phyloP scores from a whole-genome alignment of 2,113 vertebrate genomes.

The Daboia siamensis region DNA sequence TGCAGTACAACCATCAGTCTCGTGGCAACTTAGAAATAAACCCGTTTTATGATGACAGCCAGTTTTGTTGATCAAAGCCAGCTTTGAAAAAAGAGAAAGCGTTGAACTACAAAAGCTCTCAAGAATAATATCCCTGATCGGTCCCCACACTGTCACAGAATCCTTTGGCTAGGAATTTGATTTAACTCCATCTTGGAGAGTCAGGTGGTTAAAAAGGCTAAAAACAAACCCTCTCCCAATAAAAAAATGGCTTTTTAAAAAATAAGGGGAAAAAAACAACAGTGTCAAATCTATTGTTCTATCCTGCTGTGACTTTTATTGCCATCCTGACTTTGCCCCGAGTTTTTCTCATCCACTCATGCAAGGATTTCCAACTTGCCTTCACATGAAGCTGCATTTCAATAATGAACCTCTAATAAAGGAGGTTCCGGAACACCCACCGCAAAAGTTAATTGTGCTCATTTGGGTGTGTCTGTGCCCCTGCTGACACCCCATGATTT shows the following conservation, averaged over 20 bases:
- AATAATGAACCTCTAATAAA: neutral
- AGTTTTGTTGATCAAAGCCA: neutral
- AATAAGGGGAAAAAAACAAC: neutral
- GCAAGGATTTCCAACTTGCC: neutral
- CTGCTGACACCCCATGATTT: neutral
- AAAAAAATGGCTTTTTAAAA: neutral
- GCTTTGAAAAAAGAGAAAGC: neutral
- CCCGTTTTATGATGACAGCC: neutral
- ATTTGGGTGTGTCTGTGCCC: neutral
- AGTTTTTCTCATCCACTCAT: neutral
- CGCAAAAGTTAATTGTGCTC: neutral
- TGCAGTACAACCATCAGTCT: neutral
- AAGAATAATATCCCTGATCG: neutral
- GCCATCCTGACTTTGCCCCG: accelerated
- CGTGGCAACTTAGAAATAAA: neutral
- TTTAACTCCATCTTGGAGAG: neutral
- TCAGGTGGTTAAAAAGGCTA: neutral
- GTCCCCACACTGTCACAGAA: neutral
- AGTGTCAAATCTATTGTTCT: neutral
- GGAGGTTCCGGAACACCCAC: neutral
- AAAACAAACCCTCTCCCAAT: neutral
- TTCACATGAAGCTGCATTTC: neutral
- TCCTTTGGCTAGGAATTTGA: neutral
- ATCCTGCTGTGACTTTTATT: neutral
- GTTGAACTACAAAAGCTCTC: neutral